Conservation (phyloP, 2,797 vertebrate genomes). For the Sus cebifrons region DNA sequence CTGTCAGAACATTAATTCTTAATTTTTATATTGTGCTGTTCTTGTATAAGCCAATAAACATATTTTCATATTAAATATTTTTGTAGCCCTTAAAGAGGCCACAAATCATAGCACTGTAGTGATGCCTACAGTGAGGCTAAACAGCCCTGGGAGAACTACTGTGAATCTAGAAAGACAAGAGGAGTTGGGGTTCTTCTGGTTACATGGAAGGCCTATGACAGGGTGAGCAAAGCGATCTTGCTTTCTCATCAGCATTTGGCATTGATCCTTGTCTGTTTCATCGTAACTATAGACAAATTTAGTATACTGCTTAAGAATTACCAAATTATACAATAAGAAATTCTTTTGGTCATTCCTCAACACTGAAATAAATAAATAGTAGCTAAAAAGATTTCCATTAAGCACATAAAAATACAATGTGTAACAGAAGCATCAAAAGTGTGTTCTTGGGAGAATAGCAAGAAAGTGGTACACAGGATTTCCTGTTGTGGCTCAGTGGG, state of each 20-base stretch:
- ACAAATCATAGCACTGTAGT: not conserved
- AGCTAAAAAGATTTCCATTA: conserved; percentile 14
- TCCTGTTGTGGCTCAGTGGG: no score
- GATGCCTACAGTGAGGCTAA: not conserved
- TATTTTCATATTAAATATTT: conserved; percentile 47
- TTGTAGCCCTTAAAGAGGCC: not conserved
- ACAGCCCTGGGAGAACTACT: not conserved
- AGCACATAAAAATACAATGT: not conserved
- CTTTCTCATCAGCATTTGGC: conserved; percentile 18
- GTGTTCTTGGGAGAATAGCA: not conserved
- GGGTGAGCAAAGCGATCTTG: not conserved
- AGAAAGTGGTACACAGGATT: not conserved
- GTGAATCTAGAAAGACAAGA: not conserved
- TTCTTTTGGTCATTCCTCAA: not conserved
- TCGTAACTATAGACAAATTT: not conserved
- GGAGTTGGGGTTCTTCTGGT: not conserved
- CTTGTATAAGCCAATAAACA: not conserved
- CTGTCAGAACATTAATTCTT: conserved; percentile 5
- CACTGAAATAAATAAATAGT: conserved; percentile 31
- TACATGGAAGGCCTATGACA: not conserved
- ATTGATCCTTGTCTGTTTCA: not conserved
- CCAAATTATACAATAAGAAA: not conserved
- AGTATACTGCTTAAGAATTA: not conserved
- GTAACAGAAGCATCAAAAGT: not conserved
- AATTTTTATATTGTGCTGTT: conserved; percentile 31